Conservation (phyloP, 2,797 vertebrate species). For the Epinephelus awoara region DNA sequence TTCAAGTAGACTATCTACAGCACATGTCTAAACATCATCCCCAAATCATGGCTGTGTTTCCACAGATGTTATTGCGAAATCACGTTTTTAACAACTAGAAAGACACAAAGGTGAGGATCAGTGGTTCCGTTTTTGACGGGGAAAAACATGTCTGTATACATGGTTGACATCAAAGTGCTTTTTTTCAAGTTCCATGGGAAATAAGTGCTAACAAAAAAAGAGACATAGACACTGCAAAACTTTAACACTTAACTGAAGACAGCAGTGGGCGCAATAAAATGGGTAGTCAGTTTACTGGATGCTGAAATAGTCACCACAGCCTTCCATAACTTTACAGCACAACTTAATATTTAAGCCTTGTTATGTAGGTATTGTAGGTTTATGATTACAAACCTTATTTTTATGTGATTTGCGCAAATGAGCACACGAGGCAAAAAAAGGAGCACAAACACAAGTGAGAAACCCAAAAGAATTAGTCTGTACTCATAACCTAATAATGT, state of each 20-base stretch:
- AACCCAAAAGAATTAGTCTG: too few relatives aligned
- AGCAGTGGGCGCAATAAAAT: background rate
- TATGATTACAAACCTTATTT: background rate
- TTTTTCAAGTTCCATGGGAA: background rate
- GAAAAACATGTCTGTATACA: background rate
- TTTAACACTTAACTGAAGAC: background rate
- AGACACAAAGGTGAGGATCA: background rate
- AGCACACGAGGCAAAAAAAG: background rate
- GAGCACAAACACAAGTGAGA: background rate
- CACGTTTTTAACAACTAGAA: background rate
- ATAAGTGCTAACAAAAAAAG: background rate
- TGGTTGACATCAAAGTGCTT: background rate
- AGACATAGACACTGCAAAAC: background rate
- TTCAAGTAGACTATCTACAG: too few relatives aligned
- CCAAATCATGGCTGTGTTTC: background rate
- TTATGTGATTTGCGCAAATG: background rate
- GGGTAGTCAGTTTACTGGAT: too few relatives aligned
- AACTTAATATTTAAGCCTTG: background rate
- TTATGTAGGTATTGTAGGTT: background rate
- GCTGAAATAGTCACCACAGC: too few relatives aligned
- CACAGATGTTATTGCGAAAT: background rate
- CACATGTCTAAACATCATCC: too few relatives aligned
- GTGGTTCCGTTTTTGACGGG: too few relatives aligned
- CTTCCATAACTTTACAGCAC: too few relatives aligned
- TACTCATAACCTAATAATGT: background rate